These are phyloP conservation scores for Pogonomyrmex barbatus DNA, from an alignment of 1,140 invertebrate genomes.

Conservation along the genomic window DNA sequence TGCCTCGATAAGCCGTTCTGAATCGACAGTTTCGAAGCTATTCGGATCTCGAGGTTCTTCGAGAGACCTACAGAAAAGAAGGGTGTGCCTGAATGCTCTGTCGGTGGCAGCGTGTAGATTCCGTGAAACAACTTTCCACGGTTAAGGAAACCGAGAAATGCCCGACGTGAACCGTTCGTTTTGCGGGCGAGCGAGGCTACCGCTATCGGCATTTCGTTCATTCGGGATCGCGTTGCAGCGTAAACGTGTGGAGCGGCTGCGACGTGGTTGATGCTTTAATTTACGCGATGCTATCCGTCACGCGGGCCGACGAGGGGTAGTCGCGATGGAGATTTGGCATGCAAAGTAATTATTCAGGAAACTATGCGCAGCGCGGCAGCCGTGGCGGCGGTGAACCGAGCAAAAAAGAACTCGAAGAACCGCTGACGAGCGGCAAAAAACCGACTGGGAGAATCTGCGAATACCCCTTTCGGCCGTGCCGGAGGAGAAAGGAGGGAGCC, in stretches of 20 bases:
- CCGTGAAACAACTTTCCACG: conserved; percentile 33
- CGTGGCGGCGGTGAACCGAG: not conserved
- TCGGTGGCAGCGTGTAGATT: conserved; percentile 37
- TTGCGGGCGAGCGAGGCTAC: not conserved
- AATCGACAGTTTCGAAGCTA: conserved; percentile 69
- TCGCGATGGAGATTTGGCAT: conserved; percentile 56
- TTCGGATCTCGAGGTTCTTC: conserved; percentile 41
- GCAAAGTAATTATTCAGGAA: conserved; percentile 57
- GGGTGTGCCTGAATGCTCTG: conserved; percentile 17
- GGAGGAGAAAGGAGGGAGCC: conserved; percentile 51
- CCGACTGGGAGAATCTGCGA: conserved; percentile 27
- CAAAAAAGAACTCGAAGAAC: conserved; percentile 13
- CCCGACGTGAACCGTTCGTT: conserved; percentile 23
- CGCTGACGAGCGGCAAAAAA: conserved; percentile 44
- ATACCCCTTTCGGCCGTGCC: conserved; percentile 37
- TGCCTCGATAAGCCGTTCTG: conserved; percentile 71
- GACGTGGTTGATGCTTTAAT: conserved; percentile 56
- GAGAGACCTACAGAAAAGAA: conserved; percentile 27
- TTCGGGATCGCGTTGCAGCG: conserved; percentile 25
- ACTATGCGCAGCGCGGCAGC: conserved; percentile 18
- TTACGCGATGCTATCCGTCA: conserved; percentile 53
- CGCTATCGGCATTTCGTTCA: conserved; percentile 6
- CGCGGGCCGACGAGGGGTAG: conserved; percentile 5
- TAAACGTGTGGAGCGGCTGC: conserved; percentile 4
- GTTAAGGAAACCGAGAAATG: conserved; percentile 44